A percentile compares a stretch with the other conserved stretches of the same genome.
Evolutionary conservation across 92 coral and sea anemone genomes (phyloP).

Genomic region (Nematostella vectensis): DNA sequence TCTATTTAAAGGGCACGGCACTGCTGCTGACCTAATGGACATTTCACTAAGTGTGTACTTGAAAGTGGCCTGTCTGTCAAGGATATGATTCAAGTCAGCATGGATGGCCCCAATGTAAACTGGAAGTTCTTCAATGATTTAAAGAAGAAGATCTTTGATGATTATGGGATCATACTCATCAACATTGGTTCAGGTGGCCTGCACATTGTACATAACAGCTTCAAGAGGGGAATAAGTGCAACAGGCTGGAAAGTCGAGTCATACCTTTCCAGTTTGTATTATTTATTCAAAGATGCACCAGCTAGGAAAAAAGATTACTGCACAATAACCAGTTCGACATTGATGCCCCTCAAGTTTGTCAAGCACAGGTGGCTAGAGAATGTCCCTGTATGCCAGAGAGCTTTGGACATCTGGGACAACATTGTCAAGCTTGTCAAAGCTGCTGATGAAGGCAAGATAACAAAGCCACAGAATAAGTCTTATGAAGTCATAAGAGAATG

Average conservation of each 20-base stretch:
- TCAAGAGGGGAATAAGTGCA: conserved; percentile 37
- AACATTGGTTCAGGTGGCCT: conserved; percentile 49
- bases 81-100: conserved; percentile 48
- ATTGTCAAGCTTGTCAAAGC: conserved; percentile 30
- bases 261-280: conserved; percentile 27
- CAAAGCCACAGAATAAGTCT: conserved; percentile 31
- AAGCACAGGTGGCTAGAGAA: conserved; percentile 41
- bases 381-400: conserved; percentile 41
- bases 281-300: conserved; percentile 55
- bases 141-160: conserved; percentile 21
- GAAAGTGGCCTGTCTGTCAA: too few relatives aligned
- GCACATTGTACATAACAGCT: conserved; percentile 39
- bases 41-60: too few relatives aligned
- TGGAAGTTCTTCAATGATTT: conserved; percentile 32
- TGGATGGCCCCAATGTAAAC: conserved; percentile 49
- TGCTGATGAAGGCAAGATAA: conserved; percentile 23
- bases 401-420: conserved; percentile 37
- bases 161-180: conserved; percentile 28
- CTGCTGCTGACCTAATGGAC: too few relatives aligned
- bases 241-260: conserved; percentile 47
- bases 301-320: conserved; percentile 31
- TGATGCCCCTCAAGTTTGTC: conserved; percentile 43
- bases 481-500: conserved; percentile 32
- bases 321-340: conserved; percentile 7
- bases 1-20: too few relatives aligned